Evolutionary conservation across 1,140 invertebrate species (phyloP).

Genomic region (Pentalonia nigronervosa): DNA sequence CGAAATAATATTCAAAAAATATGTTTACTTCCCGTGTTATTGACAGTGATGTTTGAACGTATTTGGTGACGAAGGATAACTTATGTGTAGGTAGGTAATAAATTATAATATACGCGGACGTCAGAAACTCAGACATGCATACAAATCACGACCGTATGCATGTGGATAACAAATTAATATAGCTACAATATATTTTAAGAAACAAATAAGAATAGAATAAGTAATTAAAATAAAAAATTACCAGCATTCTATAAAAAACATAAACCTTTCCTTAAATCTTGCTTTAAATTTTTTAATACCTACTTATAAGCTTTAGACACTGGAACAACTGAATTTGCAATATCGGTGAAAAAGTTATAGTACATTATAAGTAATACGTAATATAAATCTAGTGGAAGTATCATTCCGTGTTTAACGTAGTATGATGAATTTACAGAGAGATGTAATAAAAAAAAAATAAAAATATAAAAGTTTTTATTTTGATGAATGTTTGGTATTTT

Average conservation of each 20-base stretch:
- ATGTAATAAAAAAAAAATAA: not conserved
- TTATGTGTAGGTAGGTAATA: not conserved
- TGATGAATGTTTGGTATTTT: conserved; percentile 20
- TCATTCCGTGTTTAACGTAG: not conserved
- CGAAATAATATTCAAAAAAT: not conserved
- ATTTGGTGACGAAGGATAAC: not conserved
- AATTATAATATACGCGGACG: not conserved
- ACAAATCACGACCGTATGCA: not conserved
- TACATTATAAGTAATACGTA: not conserved
- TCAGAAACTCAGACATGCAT: not conserved
- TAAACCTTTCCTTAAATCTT: too few species aligned
- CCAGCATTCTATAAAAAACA: not conserved
- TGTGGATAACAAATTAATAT: not conserved
- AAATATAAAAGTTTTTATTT: conserved; percentile 41
- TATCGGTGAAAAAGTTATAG: not conserved
- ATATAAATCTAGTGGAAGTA: not conserved
- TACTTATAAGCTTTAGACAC: not conserved
- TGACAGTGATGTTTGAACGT: not conserved
- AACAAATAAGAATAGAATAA: not conserved
- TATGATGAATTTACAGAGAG: not conserved
- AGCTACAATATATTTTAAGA: not conserved
- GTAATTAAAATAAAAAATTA: not conserved
- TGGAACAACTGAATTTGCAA: not conserved
- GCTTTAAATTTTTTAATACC: too few species aligned
- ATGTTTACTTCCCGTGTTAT: not conserved